A percentile compares a stretch with the other conserved stretches of the same genome.
Conservation (phyloP, 2,888 invertebrate genomes). For the Amblyjoppa proteus region DNA sequence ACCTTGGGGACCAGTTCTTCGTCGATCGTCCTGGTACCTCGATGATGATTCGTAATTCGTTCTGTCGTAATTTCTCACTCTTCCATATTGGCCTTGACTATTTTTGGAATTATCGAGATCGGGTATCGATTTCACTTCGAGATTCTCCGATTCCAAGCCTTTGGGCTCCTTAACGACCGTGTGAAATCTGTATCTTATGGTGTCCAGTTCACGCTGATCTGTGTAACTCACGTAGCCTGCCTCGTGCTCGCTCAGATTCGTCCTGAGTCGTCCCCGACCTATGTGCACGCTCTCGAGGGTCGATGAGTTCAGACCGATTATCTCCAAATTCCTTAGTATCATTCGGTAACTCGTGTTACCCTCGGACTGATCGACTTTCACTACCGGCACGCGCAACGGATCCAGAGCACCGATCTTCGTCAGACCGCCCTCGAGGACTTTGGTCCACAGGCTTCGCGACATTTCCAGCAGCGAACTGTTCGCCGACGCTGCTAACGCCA, state of each 20-base stretch:
- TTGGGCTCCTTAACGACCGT: constrained; percentile 79
- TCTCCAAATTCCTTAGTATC: constrained; percentile 78
- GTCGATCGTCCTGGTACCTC: too few species aligned
- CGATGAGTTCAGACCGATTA: constrained; percentile 80
- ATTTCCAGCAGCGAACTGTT: constrained; percentile 77
- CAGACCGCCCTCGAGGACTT: constrained; percentile 78
- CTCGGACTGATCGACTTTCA: constrained; percentile 85
- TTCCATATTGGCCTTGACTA: constrained; percentile 7
- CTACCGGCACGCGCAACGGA: constrained; percentile 80
- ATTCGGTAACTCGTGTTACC: constrained; percentile 81
- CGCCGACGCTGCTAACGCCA: constrained; percentile 44
- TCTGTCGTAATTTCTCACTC: background rate
- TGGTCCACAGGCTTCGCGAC: constrained; percentile 81
- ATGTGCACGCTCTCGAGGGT: constrained; percentile 81
- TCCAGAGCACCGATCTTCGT: constrained; percentile 78
- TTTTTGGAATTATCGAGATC: constrained; percentile 32
- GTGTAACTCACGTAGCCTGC: constrained; percentile 83
- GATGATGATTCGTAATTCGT: constrained; percentile 16
- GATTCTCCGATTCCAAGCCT: constrained; percentile 54
- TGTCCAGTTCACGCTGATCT: constrained; percentile 79
- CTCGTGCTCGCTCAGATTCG: constrained; percentile 81
- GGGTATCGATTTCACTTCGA: constrained; percentile 55
- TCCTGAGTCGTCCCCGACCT: constrained; percentile 77
- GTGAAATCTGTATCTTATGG: constrained; percentile 81
- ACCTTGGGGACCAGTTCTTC: too few species aligned